phyloP scores from a whole-genome alignment of 2,888 invertebrate species.

The Tetanocera ferruginea region DNA sequence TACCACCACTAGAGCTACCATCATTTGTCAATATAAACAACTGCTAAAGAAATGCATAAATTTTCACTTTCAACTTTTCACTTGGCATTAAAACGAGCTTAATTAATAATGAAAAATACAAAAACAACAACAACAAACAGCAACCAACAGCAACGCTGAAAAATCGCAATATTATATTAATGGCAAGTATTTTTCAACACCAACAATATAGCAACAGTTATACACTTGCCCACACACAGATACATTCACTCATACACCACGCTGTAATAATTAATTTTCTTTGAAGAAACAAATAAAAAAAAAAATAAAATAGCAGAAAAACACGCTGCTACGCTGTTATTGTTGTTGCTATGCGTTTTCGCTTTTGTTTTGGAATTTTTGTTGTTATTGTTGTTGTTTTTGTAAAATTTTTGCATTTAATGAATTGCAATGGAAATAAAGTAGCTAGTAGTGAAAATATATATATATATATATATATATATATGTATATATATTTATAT shows the following conservation, averaged over 20 bases:
- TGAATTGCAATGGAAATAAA: constrained; percentile 12
- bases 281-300: neutral
- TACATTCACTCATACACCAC: neutral
- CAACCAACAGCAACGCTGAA: neutral
- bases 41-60: neutral
- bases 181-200: constrained; percentile 12
- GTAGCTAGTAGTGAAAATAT: neutral
- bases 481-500: neutral
- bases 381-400: constrained; percentile 10
- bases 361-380: neutral
- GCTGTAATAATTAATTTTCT: neutral
- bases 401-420: constrained; percentile 5
- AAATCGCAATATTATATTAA: constrained; percentile 8
- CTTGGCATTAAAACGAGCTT: constrained; percentile 13
- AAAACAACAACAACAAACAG: neutral
- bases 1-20: neutral
- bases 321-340: neutral
- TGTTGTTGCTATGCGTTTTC: neutral
- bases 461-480: neutral
- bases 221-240: neutral
- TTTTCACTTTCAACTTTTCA: constrained; percentile 26
- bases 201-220: constrained; percentile 3
- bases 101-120: constrained; percentile 18
- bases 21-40: constrained; percentile 3
- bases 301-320: too few relatives aligned